Base-by-base conservation (phyloP, 2,888 invertebrate genomes). In the Drosophila barbarae region DNA sequence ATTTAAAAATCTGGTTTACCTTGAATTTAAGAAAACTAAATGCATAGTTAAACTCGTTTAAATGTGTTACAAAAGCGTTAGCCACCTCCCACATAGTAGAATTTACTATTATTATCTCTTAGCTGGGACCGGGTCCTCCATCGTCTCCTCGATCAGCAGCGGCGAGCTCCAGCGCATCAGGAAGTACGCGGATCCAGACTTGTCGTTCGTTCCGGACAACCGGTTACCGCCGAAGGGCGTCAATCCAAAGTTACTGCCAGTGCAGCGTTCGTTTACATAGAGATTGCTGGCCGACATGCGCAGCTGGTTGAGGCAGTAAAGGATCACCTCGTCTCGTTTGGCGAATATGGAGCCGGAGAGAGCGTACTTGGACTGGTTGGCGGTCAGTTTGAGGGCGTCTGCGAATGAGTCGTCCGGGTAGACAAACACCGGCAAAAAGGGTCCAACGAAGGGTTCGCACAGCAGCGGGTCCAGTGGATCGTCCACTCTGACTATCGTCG, bases 141-240 rank as follows among this genome's bases (percentile, higher is more conserved):
- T 46, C 7, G 71, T 72, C 57, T 71, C 71, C 41, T 71, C 71
- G 13, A 72, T 44, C 0, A 71, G 66, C 26, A 72, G 50, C 8
- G 71, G 71, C 9, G 72, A 71, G 52, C 71, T 55, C 71, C 71
- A 71, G 13, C 72, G 71, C 72, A 71, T 71, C 3, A 72, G 57
- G 30, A 72, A 71, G 41, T 71, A 61, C 10, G 71, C 61, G 10
- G 71, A 69, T 12, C 71, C 71, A n/a, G 72, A 61, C 13, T 71
- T 71, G 35, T 72, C 71, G 36, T 68, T 71, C 3, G 72, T 72
- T 3, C 72, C 71, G 7, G 72, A 72, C 46, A 71, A 49, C 26
- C 71, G 54, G 46, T 71, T 72, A 0, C 69, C 71, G 5, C 72
- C 71, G n/a, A 71, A 72, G 8, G 72, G 71, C 1, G 69, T 61